Conservation (phyloP, 2,797 vertebrate genomes). For the Chaetodon trifasciatus region DNA sequence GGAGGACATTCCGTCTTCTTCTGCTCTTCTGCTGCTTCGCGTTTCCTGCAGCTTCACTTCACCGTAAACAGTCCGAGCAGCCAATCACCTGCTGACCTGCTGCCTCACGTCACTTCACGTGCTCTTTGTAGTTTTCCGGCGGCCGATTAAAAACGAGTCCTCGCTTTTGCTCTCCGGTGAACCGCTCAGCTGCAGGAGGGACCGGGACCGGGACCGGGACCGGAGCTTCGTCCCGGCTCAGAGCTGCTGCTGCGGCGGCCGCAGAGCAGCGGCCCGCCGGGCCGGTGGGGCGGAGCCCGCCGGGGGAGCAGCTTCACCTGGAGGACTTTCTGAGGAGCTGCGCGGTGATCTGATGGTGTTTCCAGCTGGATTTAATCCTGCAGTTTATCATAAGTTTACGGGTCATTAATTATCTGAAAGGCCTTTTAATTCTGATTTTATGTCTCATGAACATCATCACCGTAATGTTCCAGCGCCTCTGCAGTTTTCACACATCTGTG, state of each 20-base stretch:
- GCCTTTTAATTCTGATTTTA: too few relatives aligned
- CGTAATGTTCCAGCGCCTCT: too few relatives aligned
- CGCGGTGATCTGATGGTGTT: not conserved
- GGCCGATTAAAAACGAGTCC: not conserved
- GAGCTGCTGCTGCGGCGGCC: not conserved
- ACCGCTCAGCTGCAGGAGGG: not conserved
- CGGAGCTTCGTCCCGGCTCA: not conserved
- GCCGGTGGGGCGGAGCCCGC: not conserved
- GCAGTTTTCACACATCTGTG: too few relatives aligned
- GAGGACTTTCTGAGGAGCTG: not conserved
- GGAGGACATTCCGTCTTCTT: too few relatives aligned
- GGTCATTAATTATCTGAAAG: too few relatives aligned
- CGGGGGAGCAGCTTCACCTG: not conserved
- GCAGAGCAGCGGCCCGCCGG: not conserved
- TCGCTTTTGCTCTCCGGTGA: constrained; percentile 10
- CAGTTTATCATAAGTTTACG: too few relatives aligned
- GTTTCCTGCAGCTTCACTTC: not conserved
- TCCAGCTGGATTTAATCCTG: not conserved
- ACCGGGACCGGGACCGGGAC: constrained; percentile 6
- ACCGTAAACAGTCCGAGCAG: constrained; percentile 34
- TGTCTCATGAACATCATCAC: too few relatives aligned
- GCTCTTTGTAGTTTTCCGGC: not conserved
- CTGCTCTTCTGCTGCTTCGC: too few relatives aligned
- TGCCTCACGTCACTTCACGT: constrained; percentile 40
- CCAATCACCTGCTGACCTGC: constrained; percentile 71